A percentile compares a stretch with the other conserved stretches of the same genome.
These are phyloP conservation scores for Pachypeltis micranthus DNA, from an alignment of 1,140 invertebrate genomes.

Conservation along the genomic window DNA sequence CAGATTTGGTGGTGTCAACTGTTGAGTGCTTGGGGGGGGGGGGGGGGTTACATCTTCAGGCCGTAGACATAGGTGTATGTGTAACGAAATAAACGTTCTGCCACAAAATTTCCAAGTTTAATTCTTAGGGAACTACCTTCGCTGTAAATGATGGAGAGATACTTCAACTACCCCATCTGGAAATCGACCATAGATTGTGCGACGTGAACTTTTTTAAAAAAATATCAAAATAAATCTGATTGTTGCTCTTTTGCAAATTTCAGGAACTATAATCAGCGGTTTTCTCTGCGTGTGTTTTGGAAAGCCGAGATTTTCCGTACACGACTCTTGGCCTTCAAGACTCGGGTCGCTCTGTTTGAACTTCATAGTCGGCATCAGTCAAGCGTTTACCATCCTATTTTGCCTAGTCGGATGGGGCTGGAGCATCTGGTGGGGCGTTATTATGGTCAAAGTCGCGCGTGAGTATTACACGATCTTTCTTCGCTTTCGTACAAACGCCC, in stretches of 20 bases:
- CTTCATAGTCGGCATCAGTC: conserved; percentile 67
- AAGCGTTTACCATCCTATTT: conserved; percentile 87
- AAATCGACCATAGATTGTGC: too few relatives aligned
- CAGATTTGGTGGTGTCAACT: too few relatives aligned
- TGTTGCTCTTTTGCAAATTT: conserved; percentile 19
- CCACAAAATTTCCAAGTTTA: too few relatives aligned
- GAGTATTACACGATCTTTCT: conserved; percentile 38
- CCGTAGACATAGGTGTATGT: too few relatives aligned
- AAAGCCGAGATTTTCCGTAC: conserved; percentile 67
- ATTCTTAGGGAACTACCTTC: too few relatives aligned
- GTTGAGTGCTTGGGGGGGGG: too few relatives aligned
- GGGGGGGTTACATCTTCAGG: too few relatives aligned
- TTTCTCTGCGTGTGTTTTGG: conserved; percentile 78
- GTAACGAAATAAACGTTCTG: too few relatives aligned
- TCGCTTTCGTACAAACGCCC: too few relatives aligned
- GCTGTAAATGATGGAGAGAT: too few relatives aligned
- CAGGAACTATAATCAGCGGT: conserved; percentile 79
- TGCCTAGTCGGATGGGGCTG: conserved; percentile 93
- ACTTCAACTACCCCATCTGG: too few relatives aligned
- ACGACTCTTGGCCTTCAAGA: conserved; percentile 53
- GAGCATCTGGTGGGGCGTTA: conserved; percentile 92
- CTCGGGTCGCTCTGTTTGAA: conserved; percentile 71
- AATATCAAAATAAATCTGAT: background rate
- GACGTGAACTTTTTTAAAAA: too few relatives aligned
- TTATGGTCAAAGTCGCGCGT: conserved; percentile 68